phyloP scores from a whole-genome alignment of 2,888 invertebrate species.

The Heliconius ismenius region DNA sequence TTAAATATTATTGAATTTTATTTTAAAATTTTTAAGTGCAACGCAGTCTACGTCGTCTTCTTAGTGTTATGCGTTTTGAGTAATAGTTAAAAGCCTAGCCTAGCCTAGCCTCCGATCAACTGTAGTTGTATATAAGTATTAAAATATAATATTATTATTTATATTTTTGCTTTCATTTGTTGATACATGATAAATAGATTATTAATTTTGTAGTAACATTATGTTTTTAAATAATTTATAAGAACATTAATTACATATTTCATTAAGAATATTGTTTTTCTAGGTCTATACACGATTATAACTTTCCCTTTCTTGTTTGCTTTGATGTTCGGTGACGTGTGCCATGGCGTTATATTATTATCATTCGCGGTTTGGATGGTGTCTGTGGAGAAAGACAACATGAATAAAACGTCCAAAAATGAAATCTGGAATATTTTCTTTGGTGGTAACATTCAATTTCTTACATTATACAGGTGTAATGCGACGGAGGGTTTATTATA shows the following conservation, averaged over 20 bases:
- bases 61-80: not conserved
- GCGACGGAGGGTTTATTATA: too few relatives aligned
- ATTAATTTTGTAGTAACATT: not conserved
- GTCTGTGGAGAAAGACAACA: slow-evolving; percentile 86
- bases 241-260: too few relatives aligned
- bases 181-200: not conserved
- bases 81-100: not conserved
- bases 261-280: slow-evolving; percentile 47
- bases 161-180: too few relatives aligned
- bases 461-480: not conserved
- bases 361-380: slow-evolving; percentile 89
- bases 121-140: too few relatives aligned
- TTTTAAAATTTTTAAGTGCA: too few relatives aligned
- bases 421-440: slow-evolving; percentile 99
- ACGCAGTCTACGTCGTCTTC: too few relatives aligned
- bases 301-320: slow-evolving; percentile 97
- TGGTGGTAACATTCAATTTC: slow-evolving; percentile 72
- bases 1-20: too few relatives aligned
- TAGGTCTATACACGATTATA: slow-evolving; percentile 91
- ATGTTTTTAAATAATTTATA: too few relatives aligned
- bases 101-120: too few relatives aligned
- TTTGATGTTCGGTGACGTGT: slow-evolving; percentile 96
- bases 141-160: not conserved
- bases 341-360: slow-evolving; percentile 91
- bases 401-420: slow-evolving; percentile 81